A percentile compares a stretch with the other conserved stretches of the same genome.
Evolutionary conservation across 2,888 invertebrate genomes (phyloP).

Genomic region (Himalopsyche anomala): DNA sequence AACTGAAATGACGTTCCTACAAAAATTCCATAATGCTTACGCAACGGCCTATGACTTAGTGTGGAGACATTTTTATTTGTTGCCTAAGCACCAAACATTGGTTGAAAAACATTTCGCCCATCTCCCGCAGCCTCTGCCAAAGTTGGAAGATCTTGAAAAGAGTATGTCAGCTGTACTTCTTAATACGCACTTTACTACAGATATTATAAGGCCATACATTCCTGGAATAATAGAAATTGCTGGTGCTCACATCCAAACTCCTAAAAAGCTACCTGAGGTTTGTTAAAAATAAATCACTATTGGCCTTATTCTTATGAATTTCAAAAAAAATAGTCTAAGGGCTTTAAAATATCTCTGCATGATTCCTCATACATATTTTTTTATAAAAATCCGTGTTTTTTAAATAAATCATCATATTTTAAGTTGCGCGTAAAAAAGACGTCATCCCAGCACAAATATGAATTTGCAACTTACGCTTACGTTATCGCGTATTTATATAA

Average conservation of each 20-base stretch:
- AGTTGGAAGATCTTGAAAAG: conserved; percentile 71
- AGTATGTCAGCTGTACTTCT: conserved; percentile 73
- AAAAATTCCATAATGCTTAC: conserved; percentile 71
- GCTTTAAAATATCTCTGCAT: too few species aligned
- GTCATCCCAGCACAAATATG: too few species aligned
- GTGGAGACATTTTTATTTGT: conserved; percentile 68
- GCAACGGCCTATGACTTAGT: conserved; percentile 69
- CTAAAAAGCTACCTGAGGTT: conserved; percentile 68
- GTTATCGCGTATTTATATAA: too few species aligned
- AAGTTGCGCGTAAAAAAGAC: too few species aligned
- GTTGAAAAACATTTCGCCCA: conserved; percentile 68
- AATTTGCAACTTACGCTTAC: too few species aligned
- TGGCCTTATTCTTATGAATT: too few species aligned
- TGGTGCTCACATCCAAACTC: conserved; percentile 75
- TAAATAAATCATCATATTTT: too few species aligned
- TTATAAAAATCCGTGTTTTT: too few species aligned
- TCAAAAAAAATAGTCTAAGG: too few species aligned
- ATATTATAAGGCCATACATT: conserved; percentile 72
- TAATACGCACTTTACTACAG: conserved; percentile 74
- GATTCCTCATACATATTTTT: too few species aligned
- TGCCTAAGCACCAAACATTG: conserved; percentile 70
- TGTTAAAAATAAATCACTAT: too few species aligned
- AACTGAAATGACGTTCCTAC: conserved; percentile 73
- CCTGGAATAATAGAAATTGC: conserved; percentile 75
- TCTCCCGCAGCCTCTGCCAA: conserved; percentile 69